These are phyloP conservation scores for Leucozona laternaria DNA, from an alignment of 2,888 invertebrate genomes.

Conservation along the genomic window DNA sequence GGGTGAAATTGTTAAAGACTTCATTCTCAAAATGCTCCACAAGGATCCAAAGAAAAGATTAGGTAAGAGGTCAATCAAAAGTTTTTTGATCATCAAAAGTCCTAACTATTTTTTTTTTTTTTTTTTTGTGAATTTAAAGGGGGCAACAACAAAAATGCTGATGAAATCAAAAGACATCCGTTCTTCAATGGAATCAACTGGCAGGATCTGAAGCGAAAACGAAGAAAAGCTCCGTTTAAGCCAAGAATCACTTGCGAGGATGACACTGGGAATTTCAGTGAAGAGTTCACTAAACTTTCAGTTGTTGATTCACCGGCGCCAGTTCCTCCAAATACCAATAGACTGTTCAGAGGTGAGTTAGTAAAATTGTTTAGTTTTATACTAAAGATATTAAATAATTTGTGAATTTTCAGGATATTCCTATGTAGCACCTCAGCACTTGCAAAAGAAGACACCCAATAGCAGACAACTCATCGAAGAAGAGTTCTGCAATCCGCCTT, in stretches of 20 bases:
- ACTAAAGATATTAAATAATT: not conserved
- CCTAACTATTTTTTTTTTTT: not conserved
- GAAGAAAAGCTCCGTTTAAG: constrained; percentile 93
- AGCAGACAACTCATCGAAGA: constrained; percentile 60
- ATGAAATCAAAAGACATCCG: constrained; percentile 94
- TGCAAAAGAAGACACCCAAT: constrained; percentile 74
- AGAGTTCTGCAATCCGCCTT: constrained; percentile 79
- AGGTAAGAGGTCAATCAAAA: constrained; percentile 76
- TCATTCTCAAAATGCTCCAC: constrained; percentile 92
- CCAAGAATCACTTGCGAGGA: constrained; percentile 94
- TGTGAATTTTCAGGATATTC: constrained; percentile 89
- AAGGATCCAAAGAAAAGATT: constrained; percentile 95
- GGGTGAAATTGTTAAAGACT: constrained; percentile 88
- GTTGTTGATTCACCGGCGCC: constrained; percentile 96
- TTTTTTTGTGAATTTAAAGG: constrained; percentile 83
- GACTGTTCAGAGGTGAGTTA: constrained; percentile 90
- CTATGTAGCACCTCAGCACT: constrained; percentile 92
- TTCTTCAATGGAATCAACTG: constrained; percentile 94
- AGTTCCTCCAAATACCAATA: constrained; percentile 92
- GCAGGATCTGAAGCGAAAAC: constrained; percentile 91
- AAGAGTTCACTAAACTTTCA: constrained; percentile 97
- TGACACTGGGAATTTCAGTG: constrained; percentile 98
- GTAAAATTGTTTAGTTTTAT: not conserved
- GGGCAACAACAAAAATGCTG: constrained; percentile 92
- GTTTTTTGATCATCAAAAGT: not conserved